phyloP scores from a whole-genome alignment of 2,797 vertebrate species.

The Alcedo atthis region DNA sequence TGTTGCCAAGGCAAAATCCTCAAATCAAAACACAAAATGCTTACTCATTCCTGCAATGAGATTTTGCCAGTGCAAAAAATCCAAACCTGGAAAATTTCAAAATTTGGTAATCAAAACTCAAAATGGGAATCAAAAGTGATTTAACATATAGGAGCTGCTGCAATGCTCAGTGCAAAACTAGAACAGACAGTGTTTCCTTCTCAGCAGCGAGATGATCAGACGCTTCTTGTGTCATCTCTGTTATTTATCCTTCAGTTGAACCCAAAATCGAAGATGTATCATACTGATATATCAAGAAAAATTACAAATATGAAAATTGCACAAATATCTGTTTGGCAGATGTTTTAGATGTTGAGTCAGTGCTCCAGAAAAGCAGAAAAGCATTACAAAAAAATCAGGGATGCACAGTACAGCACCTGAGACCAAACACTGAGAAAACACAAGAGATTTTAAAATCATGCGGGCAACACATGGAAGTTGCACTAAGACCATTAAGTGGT shows the following conservation, averaged over 20 bases:
- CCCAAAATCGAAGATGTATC: neutral
- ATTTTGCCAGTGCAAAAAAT: neutral
- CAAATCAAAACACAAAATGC: slow-evolving; percentile 11
- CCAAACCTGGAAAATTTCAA: neutral
- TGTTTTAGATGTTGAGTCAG: neutral
- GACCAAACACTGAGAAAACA: neutral
- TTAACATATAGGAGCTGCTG: neutral
- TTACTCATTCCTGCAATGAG: slow-evolving; percentile 22
- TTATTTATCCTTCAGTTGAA: neutral
- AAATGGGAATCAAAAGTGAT: neutral
- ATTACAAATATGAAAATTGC: neutral
- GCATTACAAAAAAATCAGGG: neutral
- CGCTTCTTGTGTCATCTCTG: neutral
- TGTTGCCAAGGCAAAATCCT: neutral
- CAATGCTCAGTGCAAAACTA: neutral
- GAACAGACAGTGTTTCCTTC: neutral
- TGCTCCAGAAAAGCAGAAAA: neutral
- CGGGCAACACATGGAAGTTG: neutral
- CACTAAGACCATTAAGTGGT: neutral
- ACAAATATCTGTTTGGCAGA: neutral
- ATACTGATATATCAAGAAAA: neutral
- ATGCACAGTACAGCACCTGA: neutral
- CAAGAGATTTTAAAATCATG: neutral
- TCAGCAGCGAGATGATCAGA: neutral
- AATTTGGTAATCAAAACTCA: neutral